A percentile compares a stretch with the other conserved stretches of the same genome.
These are phyloP conservation scores for Dasypogon diadema DNA, from an alignment of 2,888 invertebrate species.

Conservation along the genomic window DNA sequence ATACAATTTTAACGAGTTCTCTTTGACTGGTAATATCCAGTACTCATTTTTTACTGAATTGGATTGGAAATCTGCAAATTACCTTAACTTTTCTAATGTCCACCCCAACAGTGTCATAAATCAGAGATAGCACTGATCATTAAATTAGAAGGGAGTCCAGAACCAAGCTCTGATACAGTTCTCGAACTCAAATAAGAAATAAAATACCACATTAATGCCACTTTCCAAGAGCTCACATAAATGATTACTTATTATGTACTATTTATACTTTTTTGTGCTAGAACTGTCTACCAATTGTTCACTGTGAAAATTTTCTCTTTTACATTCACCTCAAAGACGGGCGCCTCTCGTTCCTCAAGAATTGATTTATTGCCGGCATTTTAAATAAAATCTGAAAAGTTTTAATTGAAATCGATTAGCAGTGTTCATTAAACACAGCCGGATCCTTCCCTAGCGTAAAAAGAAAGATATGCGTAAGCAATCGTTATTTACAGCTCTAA, in stretches of 20 bases:
- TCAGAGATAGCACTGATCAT: neutral
- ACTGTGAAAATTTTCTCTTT: neutral
- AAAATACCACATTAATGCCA: neutral
- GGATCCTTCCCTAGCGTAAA: neutral
- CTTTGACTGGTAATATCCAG: neutral
- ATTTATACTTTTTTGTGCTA: neutral
- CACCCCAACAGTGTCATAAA: neutral
- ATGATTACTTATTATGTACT: neutral
- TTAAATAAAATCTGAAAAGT: neutral
- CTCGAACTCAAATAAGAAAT: neutral
- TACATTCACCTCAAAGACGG: neutral
- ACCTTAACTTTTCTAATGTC: neutral
- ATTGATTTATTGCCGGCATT: neutral
- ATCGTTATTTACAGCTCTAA: neutral
- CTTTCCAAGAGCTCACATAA: neutral
- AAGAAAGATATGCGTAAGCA: neutral
- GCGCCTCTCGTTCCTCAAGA: neutral
- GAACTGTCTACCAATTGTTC: neutral
- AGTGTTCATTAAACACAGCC: neutral
- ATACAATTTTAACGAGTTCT: conserved; percentile 41
- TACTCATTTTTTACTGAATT: neutral
- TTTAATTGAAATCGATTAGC: conserved; percentile 14
- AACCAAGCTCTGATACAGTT: conserved; percentile 26
- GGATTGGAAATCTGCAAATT: neutral
- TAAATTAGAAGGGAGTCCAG: neutral